Evolutionary conservation across 2,888 invertebrate species (phyloP).

Genomic region (Machimus atricapillus): DNA sequence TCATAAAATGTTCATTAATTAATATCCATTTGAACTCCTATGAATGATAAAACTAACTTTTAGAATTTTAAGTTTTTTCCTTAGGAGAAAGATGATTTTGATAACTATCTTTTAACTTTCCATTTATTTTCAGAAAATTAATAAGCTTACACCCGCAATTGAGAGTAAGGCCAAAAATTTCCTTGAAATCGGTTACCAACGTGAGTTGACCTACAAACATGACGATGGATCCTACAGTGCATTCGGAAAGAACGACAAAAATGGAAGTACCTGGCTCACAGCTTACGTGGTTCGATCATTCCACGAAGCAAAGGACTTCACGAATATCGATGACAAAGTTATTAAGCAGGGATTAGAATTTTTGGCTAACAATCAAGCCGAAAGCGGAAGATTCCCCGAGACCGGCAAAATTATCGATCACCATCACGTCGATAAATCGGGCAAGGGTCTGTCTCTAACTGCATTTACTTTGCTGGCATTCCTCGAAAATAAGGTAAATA

Average conservation of each 20-base stretch:
- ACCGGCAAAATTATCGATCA: conserved; percentile 73
- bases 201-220: conserved; percentile 78
- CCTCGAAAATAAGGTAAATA: conserved; percentile 68
- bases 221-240: conserved; percentile 82
- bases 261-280: conserved; percentile 81
- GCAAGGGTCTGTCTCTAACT: conserved; percentile 76
- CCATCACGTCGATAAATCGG: conserved; percentile 69
- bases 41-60: too few relatives aligned
- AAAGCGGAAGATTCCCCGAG: conserved; percentile 83
- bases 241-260: conserved; percentile 72
- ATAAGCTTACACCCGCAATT: conserved; percentile 72
- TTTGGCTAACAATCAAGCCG: conserved; percentile 72
- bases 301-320: conserved; percentile 73
- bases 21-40: too few relatives aligned
- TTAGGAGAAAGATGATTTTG: too few relatives aligned
- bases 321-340: conserved; percentile 74
- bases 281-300: conserved; percentile 85
- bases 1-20: too few relatives aligned
- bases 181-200: conserved; percentile 74
- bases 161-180: conserved; percentile 66
- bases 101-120: neutral
- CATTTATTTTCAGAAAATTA: conserved; percentile 63
- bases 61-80: too few relatives aligned
- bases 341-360: conserved; percentile 74
- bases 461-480: conserved; percentile 80